Base-by-base conservation (phyloP, 2,888 invertebrate species). In the Notocelia uddmanniana region DNA sequence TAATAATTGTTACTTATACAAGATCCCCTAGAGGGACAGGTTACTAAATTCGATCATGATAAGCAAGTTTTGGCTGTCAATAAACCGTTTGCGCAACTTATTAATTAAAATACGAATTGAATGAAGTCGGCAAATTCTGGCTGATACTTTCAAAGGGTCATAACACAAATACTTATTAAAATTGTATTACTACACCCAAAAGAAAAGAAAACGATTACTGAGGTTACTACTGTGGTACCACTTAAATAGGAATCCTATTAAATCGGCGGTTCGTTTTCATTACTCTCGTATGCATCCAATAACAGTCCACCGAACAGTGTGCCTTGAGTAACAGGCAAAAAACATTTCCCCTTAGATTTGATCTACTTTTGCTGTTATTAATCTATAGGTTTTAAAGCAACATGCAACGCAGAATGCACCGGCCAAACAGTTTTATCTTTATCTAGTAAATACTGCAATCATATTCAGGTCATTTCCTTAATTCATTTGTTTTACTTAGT, bases 1-100 rank as follows among this genome's bases (percentile, higher is more conserved):
- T 15, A 23, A 45, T 57, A 23, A 31, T 67, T 45, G 26, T 57
- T 26, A 41, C 19, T 45, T 45, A 18, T 18, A 23, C 8, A 26
- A 19, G 26, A 60, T 60, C 26, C 48, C 62, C 48, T 62, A 54
- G 52, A 64, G 37, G 52, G 23, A 64, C 52, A 54, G n/a, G 52
- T 64, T 54, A 54, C 37, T 52, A n/a, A 54, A 64, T 31, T 50
- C 50, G n/a, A 64, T 23, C 64, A 37, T 23, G 54, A 37, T 21
- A 52, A 19, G 34, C 34, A 52, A 54, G 15, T 64, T 21, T 45
- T 9, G 11, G 8, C 5, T 26, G 18, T 19, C 48, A 23, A 23
- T 62, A 50, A 50, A 52, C 19, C 18, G 10, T 19, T 63, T 63
- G 18, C 26, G 62, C 19, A 52, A 63, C 19, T 31, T 34, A 21